phyloP scores from a whole-genome alignment of 2,113 vertebrate species.

The Echinops telfairi region DNA sequence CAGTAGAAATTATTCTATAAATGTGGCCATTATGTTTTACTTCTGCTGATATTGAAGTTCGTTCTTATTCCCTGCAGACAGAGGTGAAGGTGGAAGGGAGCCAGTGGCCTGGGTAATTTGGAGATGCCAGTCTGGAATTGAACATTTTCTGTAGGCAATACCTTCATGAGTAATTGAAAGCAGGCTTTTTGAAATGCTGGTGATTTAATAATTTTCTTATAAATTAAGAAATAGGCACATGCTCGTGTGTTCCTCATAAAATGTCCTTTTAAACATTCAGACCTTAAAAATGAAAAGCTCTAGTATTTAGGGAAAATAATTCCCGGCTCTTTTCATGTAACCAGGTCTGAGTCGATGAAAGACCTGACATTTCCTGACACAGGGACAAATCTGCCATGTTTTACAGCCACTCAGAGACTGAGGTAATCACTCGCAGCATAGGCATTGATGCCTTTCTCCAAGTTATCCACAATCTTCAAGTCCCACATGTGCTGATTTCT shows the following conservation, averaged over 20 bases:
- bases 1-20: slow-evolving; percentile 74
- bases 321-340: slow-evolving; percentile 55
- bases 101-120: slow-evolving; percentile 25
- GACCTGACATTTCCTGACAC: slow-evolving; percentile 66
- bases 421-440: slow-evolving; percentile 61
- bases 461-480: slow-evolving; percentile 66
- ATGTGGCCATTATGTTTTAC: slow-evolving; percentile 75
- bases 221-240: slow-evolving; percentile 75
- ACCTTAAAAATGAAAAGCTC: slow-evolving; percentile 75
- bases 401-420: slow-evolving; percentile 55
- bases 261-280: slow-evolving; percentile 61
- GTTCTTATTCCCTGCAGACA: slow-evolving; percentile 42
- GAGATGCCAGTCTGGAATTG: not conserved
- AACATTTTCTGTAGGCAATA: slow-evolving; percentile 72
- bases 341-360: slow-evolving; percentile 3
- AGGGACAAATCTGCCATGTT: slow-evolving; percentile 54
- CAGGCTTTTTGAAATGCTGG: slow-evolving; percentile 70
- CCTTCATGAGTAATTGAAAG: slow-evolving; percentile 74
- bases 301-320: slow-evolving; percentile 71
- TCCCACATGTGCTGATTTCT: slow-evolving; percentile 49
- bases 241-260: slow-evolving; percentile 68
- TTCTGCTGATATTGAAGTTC: slow-evolving; percentile 76
- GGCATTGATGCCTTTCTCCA: slow-evolving; percentile 67
- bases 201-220: slow-evolving; percentile 80
- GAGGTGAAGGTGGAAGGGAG: slow-evolving; percentile 23